A percentile compares a stretch with the other conserved stretches of the same genome.
Conservation (phyloP, 2,113 vertebrate species). For the Melospiza georgiana region DNA sequence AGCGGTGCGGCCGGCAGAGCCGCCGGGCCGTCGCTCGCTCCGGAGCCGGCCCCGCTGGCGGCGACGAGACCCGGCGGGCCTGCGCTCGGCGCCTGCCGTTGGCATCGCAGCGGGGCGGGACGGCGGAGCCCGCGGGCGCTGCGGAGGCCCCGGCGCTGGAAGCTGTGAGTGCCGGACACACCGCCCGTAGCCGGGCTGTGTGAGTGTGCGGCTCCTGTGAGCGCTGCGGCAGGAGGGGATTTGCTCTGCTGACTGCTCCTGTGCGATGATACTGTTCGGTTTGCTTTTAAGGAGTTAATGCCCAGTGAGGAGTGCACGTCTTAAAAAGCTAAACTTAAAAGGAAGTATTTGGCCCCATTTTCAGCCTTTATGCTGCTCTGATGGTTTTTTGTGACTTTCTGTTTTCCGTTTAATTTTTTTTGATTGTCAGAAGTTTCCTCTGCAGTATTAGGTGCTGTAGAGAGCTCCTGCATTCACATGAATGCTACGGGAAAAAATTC, state of each 20-base stretch:
- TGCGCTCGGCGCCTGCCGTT: background rate
- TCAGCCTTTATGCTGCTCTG: rapidly evolving
- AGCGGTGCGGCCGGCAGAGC: background rate
- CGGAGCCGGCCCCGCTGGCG: background rate
- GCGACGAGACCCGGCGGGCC: background rate
- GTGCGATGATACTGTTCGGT: rapidly evolving
- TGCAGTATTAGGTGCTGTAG: background rate
- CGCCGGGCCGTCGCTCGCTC: rapidly evolving
- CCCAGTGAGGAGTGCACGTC: rapidly evolving
- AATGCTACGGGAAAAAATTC: background rate
- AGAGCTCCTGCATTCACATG: background rate
- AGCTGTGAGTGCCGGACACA: background rate
- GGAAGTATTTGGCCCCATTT: rapidly evolving
- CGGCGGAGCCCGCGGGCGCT: background rate
- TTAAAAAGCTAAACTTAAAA: background rate
- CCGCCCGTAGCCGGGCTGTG: rapidly evolving
- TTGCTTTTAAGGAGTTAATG: background rate
- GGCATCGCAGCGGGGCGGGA: background rate
- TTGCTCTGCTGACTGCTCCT: background rate
- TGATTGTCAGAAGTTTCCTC: background rate
- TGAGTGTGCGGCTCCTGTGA: background rate
- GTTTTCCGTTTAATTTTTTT: background rate
- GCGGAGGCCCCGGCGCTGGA: background rate
- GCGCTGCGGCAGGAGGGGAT: background rate
- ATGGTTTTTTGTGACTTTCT: background rate